These are phyloP conservation scores for Centropus bengalensis DNA, from an alignment of 2,113 vertebrate genomes.

Conservation along the genomic window DNA sequence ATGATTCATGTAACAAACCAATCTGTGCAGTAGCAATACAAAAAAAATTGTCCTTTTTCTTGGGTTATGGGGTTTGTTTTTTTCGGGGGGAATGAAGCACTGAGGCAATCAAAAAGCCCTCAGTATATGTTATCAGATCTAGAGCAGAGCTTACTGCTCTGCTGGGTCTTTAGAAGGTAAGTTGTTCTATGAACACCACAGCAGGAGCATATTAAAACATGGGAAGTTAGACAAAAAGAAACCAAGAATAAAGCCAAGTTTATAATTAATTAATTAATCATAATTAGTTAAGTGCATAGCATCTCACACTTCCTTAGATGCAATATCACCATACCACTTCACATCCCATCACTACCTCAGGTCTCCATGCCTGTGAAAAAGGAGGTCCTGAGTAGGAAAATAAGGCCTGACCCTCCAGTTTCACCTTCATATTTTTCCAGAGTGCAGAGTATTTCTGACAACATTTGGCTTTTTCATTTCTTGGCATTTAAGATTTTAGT, in stretches of 20 bases:
- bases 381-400: not conserved
- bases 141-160: not conserved
- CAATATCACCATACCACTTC: not conserved
- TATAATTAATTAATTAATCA: not conserved
- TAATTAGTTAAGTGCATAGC: not conserved
- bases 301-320: not conserved
- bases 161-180: not conserved
- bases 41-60: not conserved
- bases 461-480: not conserved
- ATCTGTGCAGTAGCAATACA: accelerated
- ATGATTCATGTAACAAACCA: not conserved
- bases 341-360: not conserved
- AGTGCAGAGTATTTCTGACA: not conserved
- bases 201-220: not conserved
- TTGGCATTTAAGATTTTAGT: slow-evolving; percentile 1
- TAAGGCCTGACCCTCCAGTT: not conserved
- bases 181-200: not conserved
- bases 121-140: not conserved
- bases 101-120: not conserved
- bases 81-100: not conserved
- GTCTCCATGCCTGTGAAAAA: not conserved
- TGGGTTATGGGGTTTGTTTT: not conserved
- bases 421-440: not conserved
- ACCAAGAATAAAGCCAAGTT: not conserved
- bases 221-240: not conserved